Evolutionary conservation across 2,888 invertebrate genomes (phyloP), one percentile per base, ranked within the genome.

Genomic region (Ophion costatus): DNA sequence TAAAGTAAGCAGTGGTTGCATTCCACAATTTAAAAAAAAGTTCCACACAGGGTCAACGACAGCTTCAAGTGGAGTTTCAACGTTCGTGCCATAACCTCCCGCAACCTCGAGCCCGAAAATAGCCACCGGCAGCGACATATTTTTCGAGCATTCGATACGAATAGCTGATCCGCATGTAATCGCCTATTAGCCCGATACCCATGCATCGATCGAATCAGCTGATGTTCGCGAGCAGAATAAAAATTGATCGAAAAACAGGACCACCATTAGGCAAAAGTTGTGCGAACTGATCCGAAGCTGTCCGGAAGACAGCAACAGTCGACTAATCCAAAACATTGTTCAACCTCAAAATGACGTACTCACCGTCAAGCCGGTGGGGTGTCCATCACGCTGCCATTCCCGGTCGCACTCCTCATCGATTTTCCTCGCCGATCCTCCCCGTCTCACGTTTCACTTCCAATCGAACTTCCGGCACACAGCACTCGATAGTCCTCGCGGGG

Each of bases 281-380:
- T 38, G 9, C 6, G 1, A 9, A 9, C 6, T 38, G 38, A 0
- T 38, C 38, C 38, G 5, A 38, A 0, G 9, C 9, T 38, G 0
- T 38, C 38, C 7, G 7, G 1, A 17, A 1, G 22, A 45, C 3
- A 75, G 59, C 66, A 80, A 66, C 10, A 73, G 9, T 20, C 2
- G 22, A 80, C 24, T 42, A n/a, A 74, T 45, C 3, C 9, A n/a
- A 29, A n/a, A 20, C 7, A 51, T 20, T 20, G 14, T 20, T 0
- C 11, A 71, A 45, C 24, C 14, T n/a, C 2, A 71, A 17, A 20
- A 20, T 14, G 51, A 51, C 22, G 45, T 64, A 76, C 83, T 83
- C 64, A 83, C 83, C 70, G 74, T 69, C 29, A 42, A 67, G 51
- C 56, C n/a, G 14, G 69, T 17, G 71, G 24, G n/a, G 63, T 71